These are phyloP conservation scores for Melieria omissa DNA, from an alignment of 2,888 invertebrate species.

Conservation along the genomic window DNA sequence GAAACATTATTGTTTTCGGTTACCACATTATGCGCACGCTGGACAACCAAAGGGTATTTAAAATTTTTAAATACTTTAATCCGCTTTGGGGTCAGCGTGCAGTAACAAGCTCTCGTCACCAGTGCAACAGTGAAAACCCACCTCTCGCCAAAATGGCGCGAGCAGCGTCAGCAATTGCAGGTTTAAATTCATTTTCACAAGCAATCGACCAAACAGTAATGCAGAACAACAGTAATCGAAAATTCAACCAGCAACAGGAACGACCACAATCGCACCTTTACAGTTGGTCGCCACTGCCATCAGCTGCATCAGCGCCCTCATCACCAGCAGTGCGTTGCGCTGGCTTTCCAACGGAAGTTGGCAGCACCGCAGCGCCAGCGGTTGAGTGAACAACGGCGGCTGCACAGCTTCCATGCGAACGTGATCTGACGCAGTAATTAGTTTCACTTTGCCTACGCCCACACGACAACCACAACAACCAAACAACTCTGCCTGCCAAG, in stretches of 20 bases:
- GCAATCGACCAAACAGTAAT: conserved; percentile 35
- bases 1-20: no score
- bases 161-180: background rate
- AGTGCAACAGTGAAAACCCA: no score
- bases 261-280: conserved; percentile 1
- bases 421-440: conserved; percentile 38
- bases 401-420: background rate
- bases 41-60: no score
- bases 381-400: background rate
- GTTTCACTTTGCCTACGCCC: conserved; percentile 30
- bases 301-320: background rate
- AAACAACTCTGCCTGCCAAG: conserved; percentile 1
- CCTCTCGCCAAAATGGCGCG: no score
- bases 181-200: conserved; percentile 29
- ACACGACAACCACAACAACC: background rate
- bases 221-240: conserved; percentile 43
- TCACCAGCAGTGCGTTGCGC: no score
- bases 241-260: conserved; percentile 41
- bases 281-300: background rate
- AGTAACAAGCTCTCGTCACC: no score
- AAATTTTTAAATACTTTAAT: no score
- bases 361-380: background rate
- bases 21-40: no score
- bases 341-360: background rate
- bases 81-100: no score